phyloP scores from a whole-genome alignment of 2,113 vertebrate genomes.

The Cavia porcellus region DNA sequence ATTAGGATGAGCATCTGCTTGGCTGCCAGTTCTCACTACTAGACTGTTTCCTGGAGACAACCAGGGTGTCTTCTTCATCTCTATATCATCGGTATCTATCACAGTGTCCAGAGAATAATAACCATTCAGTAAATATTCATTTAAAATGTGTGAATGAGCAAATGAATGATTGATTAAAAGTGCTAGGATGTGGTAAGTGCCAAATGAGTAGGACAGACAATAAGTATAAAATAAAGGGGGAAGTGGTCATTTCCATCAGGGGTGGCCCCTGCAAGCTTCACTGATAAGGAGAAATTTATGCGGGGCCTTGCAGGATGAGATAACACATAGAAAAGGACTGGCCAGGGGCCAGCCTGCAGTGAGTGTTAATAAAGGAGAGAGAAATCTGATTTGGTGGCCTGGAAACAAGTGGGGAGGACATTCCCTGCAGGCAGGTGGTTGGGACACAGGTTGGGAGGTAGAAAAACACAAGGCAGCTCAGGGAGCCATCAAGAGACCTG shows the following conservation, averaged over 20 bases:
- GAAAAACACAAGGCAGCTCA: slow-evolving; percentile 62
- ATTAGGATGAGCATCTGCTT: neutral
- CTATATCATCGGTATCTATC: neutral
- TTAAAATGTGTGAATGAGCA: slow-evolving; percentile 46
- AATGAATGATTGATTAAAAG: slow-evolving; percentile 47
- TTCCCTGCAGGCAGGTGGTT: slow-evolving; percentile 59
- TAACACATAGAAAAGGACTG: slow-evolving; percentile 66
- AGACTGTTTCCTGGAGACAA: neutral
- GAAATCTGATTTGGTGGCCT: slow-evolving; percentile 37
- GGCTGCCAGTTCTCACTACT: neutral
- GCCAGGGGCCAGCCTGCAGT: neutral
- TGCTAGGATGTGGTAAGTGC: slow-evolving; percentile 26
- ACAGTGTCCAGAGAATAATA: slow-evolving; percentile 17
- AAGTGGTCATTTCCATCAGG: slow-evolving; percentile 67
- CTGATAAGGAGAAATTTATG: slow-evolving; percentile 72
- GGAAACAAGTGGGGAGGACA: slow-evolving; percentile 9
- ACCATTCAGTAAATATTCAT: neutral
- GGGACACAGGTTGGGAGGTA: slow-evolving; percentile 45
- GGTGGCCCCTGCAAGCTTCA: slow-evolving; percentile 51
- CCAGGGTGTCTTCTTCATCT: neutral
- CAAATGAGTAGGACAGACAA: slow-evolving; percentile 55
- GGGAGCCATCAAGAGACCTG: slow-evolving; percentile 13
- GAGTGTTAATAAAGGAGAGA: slow-evolving; percentile 46
- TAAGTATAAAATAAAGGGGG: slow-evolving; percentile 52
- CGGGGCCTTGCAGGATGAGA: slow-evolving; percentile 75